Evolutionary conservation across 2,113 vertebrate species (phyloP), one percentile per base, ranked within the genome.

Genomic region (Scomber scombrus): DNA sequence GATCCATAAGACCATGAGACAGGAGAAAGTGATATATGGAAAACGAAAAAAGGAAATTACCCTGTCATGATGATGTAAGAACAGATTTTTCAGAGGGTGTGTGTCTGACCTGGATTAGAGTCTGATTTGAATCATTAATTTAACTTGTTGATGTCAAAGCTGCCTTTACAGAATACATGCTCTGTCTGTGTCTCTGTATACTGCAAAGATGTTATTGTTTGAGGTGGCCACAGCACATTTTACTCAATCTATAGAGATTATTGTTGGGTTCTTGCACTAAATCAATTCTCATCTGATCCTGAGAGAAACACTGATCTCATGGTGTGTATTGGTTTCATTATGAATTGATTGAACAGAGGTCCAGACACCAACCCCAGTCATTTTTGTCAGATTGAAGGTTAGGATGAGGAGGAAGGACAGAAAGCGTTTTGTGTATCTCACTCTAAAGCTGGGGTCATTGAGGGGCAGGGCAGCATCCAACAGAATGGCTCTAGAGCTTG

Each of bases 361-460:
- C 43, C 50, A 72, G 78, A 82, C 68, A 77, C 58, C 52, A 67
- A 52, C 69, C 29, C 46, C 23, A 18, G 18, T 54, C 49, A 64
- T 21, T 62, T 61, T 45, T 47, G 23, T 68, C 45, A 75, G 57
- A 14, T 26, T 18, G 57, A 60, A 51, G 62, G 8, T 23, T 19
- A 34, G 16, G 67, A 65, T 0, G 15, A 60, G 69, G n/a, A 73
- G 21, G 71, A 26, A 58, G 14, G 26, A 70, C 26, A 56, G 46
- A 18, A 71, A 50, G 52, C 18, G 50, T 19, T 69, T 55, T 3
- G 56, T 62, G 56, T 50, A 2, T 91, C 93, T 95, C 94, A 94
- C 94, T 94, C 91, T 93, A 93, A 90, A 93, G 85, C 55, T 50
- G 62, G 85, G 71, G 47, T 94, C 93, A 91, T 71, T 93, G 88